These are phyloP conservation scores for Platichthys flesus DNA, from an alignment of 2,113 vertebrate species.

Conservation along the genomic window DNA sequence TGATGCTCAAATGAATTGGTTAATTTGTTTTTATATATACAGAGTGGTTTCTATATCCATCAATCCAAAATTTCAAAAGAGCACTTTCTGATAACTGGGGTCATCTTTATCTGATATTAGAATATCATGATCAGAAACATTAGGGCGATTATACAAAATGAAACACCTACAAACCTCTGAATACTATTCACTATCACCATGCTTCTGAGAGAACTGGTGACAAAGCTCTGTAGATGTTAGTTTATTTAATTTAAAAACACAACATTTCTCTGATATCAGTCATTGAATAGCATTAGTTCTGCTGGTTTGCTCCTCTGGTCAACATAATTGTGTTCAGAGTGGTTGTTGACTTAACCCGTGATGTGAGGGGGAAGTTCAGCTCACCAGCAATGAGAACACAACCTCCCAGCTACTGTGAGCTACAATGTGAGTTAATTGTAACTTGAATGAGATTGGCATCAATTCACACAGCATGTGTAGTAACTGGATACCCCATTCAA, in stretches of 20 bases:
- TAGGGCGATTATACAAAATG: too few relatives aligned
- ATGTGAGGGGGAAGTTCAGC: neutral
- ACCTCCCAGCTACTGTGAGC: conserved; percentile 8
- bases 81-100: too few relatives aligned
- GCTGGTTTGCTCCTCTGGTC: conserved; percentile 31
- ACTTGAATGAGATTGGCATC: conserved; percentile 48
- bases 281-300: neutral
- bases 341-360: conserved; percentile 9
- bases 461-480: conserved; percentile 34
- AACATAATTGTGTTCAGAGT: conserved; percentile 17
- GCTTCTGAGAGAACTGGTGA: neutral
- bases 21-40: too few relatives aligned
- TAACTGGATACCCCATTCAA: conserved; percentile 26
- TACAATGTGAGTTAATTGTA: conserved; percentile 32
- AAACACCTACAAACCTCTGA: too few relatives aligned
- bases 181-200: too few relatives aligned
- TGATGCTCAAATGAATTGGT: too few relatives aligned
- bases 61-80: too few relatives aligned
- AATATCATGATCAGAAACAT: too few relatives aligned
- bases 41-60: too few relatives aligned
- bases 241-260: neutral
- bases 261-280: neutral
- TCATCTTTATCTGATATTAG: too few relatives aligned
- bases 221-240: neutral
- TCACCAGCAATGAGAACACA: neutral